These are phyloP conservation scores for Dichetophora obliterata DNA, from an alignment of 2,888 invertebrate species.

Conservation along the genomic window DNA sequence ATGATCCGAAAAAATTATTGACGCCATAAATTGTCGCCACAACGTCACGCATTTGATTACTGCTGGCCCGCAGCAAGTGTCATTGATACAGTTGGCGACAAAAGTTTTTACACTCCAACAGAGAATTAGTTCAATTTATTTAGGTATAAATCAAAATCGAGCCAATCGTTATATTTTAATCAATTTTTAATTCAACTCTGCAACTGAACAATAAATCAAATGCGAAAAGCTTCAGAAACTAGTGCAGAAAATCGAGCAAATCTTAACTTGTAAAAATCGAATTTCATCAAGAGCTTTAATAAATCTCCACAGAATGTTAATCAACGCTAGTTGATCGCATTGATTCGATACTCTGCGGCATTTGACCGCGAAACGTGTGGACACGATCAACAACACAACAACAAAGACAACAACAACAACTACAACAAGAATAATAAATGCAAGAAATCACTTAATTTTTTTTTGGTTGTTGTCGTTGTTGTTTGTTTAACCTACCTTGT, in stretches of 20 bases:
- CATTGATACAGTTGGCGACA: background rate
- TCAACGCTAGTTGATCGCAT: background rate
- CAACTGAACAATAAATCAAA: background rate
- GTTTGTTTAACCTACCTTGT: too few species aligned
- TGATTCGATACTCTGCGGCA: background rate
- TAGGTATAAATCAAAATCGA: background rate
- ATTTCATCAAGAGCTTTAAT: background rate
- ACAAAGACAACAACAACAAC: too few species aligned
- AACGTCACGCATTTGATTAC: background rate
- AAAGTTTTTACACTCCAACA: background rate
- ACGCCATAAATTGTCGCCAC: background rate
- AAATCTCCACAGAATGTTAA: background rate
- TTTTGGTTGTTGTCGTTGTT: too few species aligned
- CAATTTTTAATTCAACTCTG: background rate
- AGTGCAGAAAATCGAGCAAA: background rate
- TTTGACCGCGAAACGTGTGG: conserved; percentile 46
- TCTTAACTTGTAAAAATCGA: background rate
- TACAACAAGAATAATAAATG: background rate
- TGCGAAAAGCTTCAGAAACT: background rate
- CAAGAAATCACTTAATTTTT: background rate
- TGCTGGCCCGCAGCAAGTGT: background rate
- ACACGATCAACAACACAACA: conserved; percentile 43
- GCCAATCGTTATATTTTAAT: background rate
- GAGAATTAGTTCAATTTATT: background rate
- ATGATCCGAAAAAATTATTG: background rate